A percentile compares a stretch with the other conserved stretches of the same genome.
phyloP scores from a whole-genome alignment of 2,888 invertebrate genomes.

The Eupithecia centaureata region DNA sequence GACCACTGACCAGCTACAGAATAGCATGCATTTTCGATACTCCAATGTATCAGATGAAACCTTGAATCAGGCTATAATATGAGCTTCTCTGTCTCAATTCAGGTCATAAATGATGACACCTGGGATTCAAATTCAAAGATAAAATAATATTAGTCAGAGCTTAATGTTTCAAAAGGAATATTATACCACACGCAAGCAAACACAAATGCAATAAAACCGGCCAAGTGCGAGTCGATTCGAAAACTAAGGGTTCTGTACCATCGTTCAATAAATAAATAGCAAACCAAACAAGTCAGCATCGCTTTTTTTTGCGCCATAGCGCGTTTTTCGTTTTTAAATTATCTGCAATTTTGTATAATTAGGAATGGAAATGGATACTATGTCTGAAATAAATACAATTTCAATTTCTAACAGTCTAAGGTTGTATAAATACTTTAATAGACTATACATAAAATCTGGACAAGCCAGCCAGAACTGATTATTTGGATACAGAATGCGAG shows the following conservation, averaged over 20 bases:
- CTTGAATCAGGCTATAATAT: not conserved
- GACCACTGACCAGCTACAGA: no score
- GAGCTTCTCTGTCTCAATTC: not conserved
- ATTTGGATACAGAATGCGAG: constrained; percentile 22
- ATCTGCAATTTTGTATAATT: no score
- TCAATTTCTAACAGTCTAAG: not conserved
- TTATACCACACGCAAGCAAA: no score
- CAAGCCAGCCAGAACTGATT: constrained; percentile 8
- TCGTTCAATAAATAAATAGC: no score
- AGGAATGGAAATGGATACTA: no score
- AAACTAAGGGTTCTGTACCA: no score
- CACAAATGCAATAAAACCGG: no score
- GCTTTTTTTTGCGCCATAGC: no score
- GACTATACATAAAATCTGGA: not conserved
- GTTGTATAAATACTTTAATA: not conserved
- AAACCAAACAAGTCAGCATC: no score
- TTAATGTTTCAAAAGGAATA: not conserved
- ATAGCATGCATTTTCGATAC: not conserved
- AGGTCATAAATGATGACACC: not conserved
- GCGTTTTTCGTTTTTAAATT: no score
- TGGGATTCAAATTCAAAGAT: not conserved
- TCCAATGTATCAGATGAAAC: not conserved
- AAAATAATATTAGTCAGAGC: not conserved
- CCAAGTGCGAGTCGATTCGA: no score
- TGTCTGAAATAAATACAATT: no score